Evolutionary conservation across 2,797 vertebrate species (phyloP).

Genomic region (Neoniphon sammara): DNA sequence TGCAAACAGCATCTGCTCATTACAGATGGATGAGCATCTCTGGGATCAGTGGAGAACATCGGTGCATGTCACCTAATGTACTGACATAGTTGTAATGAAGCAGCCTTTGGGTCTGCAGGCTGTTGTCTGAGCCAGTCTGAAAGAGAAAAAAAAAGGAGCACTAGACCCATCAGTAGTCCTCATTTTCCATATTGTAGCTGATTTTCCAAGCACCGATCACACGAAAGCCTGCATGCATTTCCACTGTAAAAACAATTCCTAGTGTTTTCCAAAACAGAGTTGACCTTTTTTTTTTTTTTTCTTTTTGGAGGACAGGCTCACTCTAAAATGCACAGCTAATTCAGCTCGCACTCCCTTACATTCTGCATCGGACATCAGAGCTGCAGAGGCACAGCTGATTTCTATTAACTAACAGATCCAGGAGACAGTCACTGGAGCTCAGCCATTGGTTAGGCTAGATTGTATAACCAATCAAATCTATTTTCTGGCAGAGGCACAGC

Average conservation of each 20-base stretch:
- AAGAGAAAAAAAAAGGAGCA: neutral
- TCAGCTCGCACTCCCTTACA: neutral
- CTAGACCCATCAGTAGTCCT: constrained; percentile 18
- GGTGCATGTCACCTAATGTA: neutral
- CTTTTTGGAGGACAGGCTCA: constrained; percentile 3
- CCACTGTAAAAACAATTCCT: constrained; percentile 30
- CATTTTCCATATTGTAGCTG: constrained; percentile 35
- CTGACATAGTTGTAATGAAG: neutral
- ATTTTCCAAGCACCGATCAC: constrained; percentile 25
- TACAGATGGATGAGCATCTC: neutral
- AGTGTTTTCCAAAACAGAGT: constrained; percentile 63
- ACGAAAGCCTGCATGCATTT: constrained; percentile 29
- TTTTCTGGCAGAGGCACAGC: constrained; percentile 1
- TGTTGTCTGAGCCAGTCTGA: neutral
- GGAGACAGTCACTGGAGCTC: neutral
- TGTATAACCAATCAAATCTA: constrained; percentile 9
- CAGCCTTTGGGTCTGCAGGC: constrained; percentile 1
- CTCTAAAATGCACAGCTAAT: constrained; percentile 14
- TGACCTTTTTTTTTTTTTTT: constrained; percentile 51
- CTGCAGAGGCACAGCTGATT: neutral
- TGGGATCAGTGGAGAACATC: neutral
- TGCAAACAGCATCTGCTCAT: constrained; percentile 3
- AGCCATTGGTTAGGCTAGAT: neutral
- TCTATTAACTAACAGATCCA: neutral
- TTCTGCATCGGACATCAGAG: neutral